Evolutionary conservation across 2,797 vertebrate genomes (phyloP), one percentile per base, ranked within the genome.

Genomic region (Avahi laniger): DNA sequence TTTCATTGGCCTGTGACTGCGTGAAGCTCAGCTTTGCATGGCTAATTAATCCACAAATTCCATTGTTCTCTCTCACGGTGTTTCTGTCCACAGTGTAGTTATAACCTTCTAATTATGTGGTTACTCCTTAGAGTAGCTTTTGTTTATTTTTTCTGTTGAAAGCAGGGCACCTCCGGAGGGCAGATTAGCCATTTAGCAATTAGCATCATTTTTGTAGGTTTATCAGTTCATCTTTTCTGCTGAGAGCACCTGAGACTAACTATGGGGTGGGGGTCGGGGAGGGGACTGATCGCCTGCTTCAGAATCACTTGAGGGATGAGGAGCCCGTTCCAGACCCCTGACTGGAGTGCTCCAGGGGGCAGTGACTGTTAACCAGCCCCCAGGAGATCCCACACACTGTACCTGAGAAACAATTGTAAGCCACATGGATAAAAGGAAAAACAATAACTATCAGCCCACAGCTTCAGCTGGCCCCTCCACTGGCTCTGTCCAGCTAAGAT

Each of bases 11-110:
- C 50, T 81, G 20, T 69, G 59, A 46, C 35, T 38, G 22, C 79
- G 76, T 8, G 65, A 54, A 70, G 83, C 75, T 75, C 28, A 30
- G n/a, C 50, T 17, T 41, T n/a, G 10, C 38, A 7, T 88, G 93
- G 48, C 61, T 96, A 59, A 96, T 96, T 92, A 92, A 81, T 30
- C 41, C 14, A 50, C 76, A 82, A 20, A 70, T 67, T 59, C 72
- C 65, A 91, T 89, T 95, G 72, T 84, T 82, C 65, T 88, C 41
- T 54, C 18, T 61, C 79, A 85, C 22, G 7, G 13, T 38, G 38
- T 35, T 93, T 94, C 75, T 59, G 86, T 83, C 57, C 63, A 43
- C 38, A 12, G 26, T 2, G 9, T 70, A 72, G 46, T 81, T 89
- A 48, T 82, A 82, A 59, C 20, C 73, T 91, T 83, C 48, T 93